Conservation (phyloP, 2,888 invertebrate species). For the Drosophila kuntzei region DNA sequence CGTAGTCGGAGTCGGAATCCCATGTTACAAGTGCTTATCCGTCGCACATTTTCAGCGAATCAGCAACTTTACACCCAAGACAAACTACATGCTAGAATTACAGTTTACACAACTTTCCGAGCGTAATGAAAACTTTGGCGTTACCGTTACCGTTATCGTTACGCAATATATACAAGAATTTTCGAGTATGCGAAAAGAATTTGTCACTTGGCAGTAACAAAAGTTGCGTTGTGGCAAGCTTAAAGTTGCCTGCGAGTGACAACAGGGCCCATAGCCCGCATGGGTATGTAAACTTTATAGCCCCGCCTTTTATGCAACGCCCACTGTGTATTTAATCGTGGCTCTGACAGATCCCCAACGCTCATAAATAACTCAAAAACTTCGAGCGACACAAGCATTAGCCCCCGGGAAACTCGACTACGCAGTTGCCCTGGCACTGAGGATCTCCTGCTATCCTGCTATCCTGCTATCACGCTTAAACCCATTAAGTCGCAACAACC, state of each 20-base stretch:
- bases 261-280: conserved; percentile 12
- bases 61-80: conserved; percentile 45
- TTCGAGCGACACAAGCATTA: conserved; percentile 34
- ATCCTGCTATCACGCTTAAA: conserved; percentile 55
- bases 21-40: conserved; percentile 3
- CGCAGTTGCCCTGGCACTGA: neutral
- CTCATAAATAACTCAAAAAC: conserved; percentile 67
- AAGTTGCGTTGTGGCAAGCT: conserved; percentile 38
- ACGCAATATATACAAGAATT: conserved; percentile 55
- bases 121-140: conserved; percentile 62
- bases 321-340: conserved; percentile 56
- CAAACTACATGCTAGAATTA: conserved; percentile 53
- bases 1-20: neutral
- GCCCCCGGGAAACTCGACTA: conserved; percentile 7
- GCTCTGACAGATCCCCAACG: conserved; percentile 49
- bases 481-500: conserved; percentile 59
- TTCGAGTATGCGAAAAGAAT: conserved; percentile 57
- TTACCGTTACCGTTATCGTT: conserved; percentile 53
- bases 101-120: conserved; percentile 34
- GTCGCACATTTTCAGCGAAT: conserved; percentile 58
- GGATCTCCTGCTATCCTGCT: conserved; percentile 39
- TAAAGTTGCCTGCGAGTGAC: conserved; percentile 45
- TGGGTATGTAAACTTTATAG: conserved; percentile 45
- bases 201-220: conserved; percentile 62
- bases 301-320: conserved; percentile 1